phyloP scores from a whole-genome alignment of 2,797 vertebrate species.

The Acropternis orthonyx region DNA sequence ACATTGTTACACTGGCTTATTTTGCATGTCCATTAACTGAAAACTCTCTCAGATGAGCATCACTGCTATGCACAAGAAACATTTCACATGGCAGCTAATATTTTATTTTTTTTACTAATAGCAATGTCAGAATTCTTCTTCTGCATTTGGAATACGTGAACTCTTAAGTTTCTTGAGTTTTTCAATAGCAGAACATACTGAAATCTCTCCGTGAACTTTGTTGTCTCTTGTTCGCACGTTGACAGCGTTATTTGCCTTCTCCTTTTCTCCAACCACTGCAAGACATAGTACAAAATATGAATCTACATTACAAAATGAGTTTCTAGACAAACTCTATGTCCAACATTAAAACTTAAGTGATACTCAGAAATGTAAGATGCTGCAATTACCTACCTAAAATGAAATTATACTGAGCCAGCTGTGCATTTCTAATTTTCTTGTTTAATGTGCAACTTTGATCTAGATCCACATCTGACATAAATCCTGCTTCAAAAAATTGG shows the following conservation, averaged over 20 bases:
- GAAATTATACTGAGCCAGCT: constrained; percentile 94
- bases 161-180: constrained; percentile 85
- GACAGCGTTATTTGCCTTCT: constrained; percentile 84
- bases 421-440: constrained; percentile 94
- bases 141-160: constrained; percentile 80
- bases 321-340: neutral
- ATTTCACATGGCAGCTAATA: neutral
- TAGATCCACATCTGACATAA: constrained; percentile 91
- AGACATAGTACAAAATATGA: neutral
- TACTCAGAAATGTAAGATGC: neutral
- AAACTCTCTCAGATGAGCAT: neutral
- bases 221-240: constrained; percentile 95
- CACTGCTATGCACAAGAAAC: neutral
- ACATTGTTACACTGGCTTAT: neutral
- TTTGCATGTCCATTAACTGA: neutral
- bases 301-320: neutral
- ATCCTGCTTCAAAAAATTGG: constrained; percentile 87
- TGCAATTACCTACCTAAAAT: constrained; percentile 91
- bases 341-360: neutral
- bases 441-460: constrained; percentile 90
- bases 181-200: constrained; percentile 80
- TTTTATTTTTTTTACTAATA: neutral
- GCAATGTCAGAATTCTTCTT: constrained; percentile 85
- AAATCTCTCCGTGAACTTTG: constrained; percentile 90
- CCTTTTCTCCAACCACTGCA: constrained; percentile 96